Base-by-base conservation (phyloP, 2,113 vertebrate species). In the Oryzias curvinotus region DNA sequence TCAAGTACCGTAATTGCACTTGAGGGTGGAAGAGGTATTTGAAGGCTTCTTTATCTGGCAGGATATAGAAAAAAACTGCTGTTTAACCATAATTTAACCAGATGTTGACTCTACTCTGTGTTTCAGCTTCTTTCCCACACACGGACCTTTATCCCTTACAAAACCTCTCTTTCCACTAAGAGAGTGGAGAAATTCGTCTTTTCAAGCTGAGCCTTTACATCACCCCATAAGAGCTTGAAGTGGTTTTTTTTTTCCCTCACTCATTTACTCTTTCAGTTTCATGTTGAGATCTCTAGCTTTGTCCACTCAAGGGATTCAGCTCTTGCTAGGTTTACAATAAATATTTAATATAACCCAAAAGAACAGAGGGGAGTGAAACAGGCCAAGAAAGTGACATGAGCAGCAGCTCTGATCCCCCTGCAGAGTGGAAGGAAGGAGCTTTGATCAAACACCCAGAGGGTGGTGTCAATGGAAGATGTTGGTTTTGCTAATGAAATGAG, bases 271-370 rank as follows among this genome's bases (percentile, higher is more conserved):
- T 59, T 52, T 54, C 19, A 54, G n/a, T 75, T 81, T 85, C 62
- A 76, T 64, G 36, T 55, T 16, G 5, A 51, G 57, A 61, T 18
- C 14, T 18, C 45, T 52, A 55, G 73, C 65, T 58, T 66, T 57
- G 57, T 28, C 25, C 16, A 64, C 70, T 78, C 14, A 16, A 80
- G 72, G 75, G 16, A 23, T 47, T 18, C 3, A 44, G 71, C 56
- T 51, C 57, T 86, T 28, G 10, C 79, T 83, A 87, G 65, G 71
- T 19, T 4, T 14, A 3, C 44, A 36, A 67, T 85, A 54, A 88
- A 87, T 88, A 82, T 85, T 88, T 76, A 74, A 87, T 77, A 50
- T 26, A 36, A 8, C 26, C 60, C 26, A 56, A 68, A 16, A 85
- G 73, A 58, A 69, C 65, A 53, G 42, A 26, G 36, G 61, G 57